A percentile compares a stretch with the other conserved stretches of the same genome.
phyloP scores from a whole-genome alignment of 2,888 invertebrate genomes.

The Emesis furor region DNA sequence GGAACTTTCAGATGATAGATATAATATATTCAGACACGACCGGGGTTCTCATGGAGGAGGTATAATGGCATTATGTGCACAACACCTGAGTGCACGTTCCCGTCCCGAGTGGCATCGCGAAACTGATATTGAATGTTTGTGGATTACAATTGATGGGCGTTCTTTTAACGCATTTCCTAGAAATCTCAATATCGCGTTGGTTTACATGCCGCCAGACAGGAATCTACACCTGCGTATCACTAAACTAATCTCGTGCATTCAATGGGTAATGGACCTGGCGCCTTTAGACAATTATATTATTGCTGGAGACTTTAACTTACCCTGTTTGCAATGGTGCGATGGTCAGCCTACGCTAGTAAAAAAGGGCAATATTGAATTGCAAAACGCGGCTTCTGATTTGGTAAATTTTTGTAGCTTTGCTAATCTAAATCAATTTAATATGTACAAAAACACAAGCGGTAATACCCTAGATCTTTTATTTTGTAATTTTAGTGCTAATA shows the following conservation, averaged over 20 bases:
- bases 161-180: not conserved
- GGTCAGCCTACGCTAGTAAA: not conserved
- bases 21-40: not conserved
- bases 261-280: not conserved
- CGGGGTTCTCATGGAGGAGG: not conserved
- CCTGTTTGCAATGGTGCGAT: not conserved
- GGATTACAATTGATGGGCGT: not conserved
- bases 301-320: not conserved
- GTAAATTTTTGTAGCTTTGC: not conserved
- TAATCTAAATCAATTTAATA: not conserved
- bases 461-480: not conserved
- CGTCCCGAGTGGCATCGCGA: not conserved
- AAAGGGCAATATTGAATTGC: not conserved
- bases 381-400: not conserved
- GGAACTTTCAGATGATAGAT: not conserved
- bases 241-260: not conserved
- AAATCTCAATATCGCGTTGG: not conserved
- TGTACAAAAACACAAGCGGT: not conserved
- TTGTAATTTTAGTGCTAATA: not conserved
- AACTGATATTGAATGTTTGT: not conserved
- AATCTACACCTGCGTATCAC: not conserved
- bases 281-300: not conserved
- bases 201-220: not conserved
- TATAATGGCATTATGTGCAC: not conserved
- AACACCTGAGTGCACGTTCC: not conserved